Base-by-base conservation (phyloP, 2,113 vertebrate genomes). In the Gobius niger region DNA sequence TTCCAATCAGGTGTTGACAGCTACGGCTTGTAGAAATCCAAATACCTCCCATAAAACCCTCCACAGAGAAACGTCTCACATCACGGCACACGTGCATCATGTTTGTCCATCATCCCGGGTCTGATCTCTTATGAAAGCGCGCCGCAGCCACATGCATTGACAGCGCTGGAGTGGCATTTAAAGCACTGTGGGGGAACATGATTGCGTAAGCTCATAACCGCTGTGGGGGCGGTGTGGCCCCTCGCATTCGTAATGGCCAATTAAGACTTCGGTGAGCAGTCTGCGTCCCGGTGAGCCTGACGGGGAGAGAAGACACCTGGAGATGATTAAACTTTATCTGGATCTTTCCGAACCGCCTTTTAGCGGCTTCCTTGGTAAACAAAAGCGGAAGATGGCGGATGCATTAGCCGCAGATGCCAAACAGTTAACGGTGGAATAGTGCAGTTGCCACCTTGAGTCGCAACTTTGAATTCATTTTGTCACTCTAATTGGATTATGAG, bases 191-290 rank as follows among this genome's bases (percentile, higher is more conserved):
- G 19, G 61, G 67, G 24, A 34, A 34, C 24, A 81, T 46, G 46
- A 62, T 85, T 85, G 18, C 53, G 66, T 82, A 67, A 86, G 63
- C 56, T 65, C 41, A 15, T 63, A 47, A 47, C 15, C 71, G 2
- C 10, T 72, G 47, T 71, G 54, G 64, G 62, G n/a, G 59, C 52
- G 57, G 52, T 44, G 51, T 24, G 42, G 1, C 64, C 42, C 34
- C 60, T 44, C 34, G 71, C 41, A 54, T 78, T 81, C 12, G 65
- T 73, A 76, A 63, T 40, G 40, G 62, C 72, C 78, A 78, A 53
- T 69, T 82, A 65, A 12, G 10, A 56, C 19, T 49, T 50, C 19
- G 59, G 18, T 67, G 64, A 71, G 65, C 65, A 8, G 47, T 62
- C 51, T 44, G 6, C n/a, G 0, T 0, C 57, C 67, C 7, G 77